Evolutionary conservation across 2,888 invertebrate species (phyloP).

Genomic region (Thymelicus sylvestris): DNA sequence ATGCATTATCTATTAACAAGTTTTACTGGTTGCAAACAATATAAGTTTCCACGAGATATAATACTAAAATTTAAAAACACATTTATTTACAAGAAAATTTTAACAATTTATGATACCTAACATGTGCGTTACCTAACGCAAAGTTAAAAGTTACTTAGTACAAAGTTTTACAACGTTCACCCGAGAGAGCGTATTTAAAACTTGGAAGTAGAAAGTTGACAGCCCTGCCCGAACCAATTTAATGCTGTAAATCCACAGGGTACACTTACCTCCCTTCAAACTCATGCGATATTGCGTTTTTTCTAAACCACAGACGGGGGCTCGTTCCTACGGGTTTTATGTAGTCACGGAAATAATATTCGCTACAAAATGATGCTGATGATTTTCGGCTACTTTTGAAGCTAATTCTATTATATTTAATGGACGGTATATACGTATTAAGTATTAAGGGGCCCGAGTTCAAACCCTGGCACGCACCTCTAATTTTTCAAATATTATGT

Average conservation of each 20-base stretch:
- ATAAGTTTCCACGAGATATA: too few relatives aligned
- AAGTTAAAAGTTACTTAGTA: conserved; percentile 43
- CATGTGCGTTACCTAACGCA: conserved; percentile 5
- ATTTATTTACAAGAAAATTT: not conserved
- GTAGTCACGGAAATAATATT: conserved; percentile 59
- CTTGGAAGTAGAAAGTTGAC: conserved; percentile 55
- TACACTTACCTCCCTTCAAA: conserved; percentile 78
- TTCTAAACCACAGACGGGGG: conserved; percentile 70
- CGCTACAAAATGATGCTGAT: conserved; percentile 36
- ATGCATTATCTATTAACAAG: too few relatives aligned
- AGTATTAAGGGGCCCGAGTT: too few relatives aligned
- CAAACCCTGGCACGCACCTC: too few relatives aligned
- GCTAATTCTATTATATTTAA: conserved; percentile 13
- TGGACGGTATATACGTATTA: too few relatives aligned
- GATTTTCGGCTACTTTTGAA: conserved; percentile 9
- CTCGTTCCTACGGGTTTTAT: conserved; percentile 56
- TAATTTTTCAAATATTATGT: too few relatives aligned
- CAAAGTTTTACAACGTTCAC: conserved; percentile 55
- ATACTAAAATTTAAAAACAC: too few relatives aligned
- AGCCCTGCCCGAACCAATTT: conserved; percentile 78
- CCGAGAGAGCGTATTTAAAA: conserved; percentile 56
- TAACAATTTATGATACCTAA: not conserved
- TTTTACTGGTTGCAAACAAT: too few relatives aligned
- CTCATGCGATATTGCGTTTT: conserved; percentile 83
- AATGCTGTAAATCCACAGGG: conserved; percentile 81